These are phyloP conservation scores for Cacoxenus indagator DNA, from an alignment of 2,888 invertebrate species.

Conservation along the genomic window DNA sequence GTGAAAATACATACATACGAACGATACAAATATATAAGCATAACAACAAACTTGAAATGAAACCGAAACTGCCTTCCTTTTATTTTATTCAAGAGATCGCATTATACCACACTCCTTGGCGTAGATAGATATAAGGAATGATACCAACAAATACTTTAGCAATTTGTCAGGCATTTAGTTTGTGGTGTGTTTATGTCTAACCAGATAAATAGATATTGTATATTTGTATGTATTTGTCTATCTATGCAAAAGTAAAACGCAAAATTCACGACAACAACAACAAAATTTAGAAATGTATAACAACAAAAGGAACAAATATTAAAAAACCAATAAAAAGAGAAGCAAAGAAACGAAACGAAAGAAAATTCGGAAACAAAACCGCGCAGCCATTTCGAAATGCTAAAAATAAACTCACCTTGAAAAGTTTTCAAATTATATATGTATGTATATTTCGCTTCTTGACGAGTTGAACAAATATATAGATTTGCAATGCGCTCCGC, in stretches of 20 bases:
- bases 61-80: background rate
- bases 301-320: slow-evolving; percentile 17
- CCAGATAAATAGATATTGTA: slow-evolving; percentile 27
- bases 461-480: slow-evolving; percentile 15
- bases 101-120: background rate
- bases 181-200: background rate
- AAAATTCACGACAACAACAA: slow-evolving; percentile 17
- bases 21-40: background rate
- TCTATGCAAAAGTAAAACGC: slow-evolving; percentile 10
- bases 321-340: slow-evolving; percentile 33
- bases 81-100: background rate
- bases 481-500: slow-evolving; percentile 3
- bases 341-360: slow-evolving; percentile 35
- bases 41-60: background rate
- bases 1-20: background rate
- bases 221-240: slow-evolving; percentile 30
- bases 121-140: background rate
- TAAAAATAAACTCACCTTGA: slow-evolving; percentile 72
- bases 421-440: slow-evolving; percentile 66
- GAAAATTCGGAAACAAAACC: slow-evolving; percentile 55
- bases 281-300: slow-evolving; percentile 17
- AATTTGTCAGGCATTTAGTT: background rate
- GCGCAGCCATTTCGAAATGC: slow-evolving; percentile 63
- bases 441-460: slow-evolving; percentile 38
- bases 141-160: background rate